Conservation (phyloP, 2,797 vertebrate genomes). For the Tinamus major region DNA sequence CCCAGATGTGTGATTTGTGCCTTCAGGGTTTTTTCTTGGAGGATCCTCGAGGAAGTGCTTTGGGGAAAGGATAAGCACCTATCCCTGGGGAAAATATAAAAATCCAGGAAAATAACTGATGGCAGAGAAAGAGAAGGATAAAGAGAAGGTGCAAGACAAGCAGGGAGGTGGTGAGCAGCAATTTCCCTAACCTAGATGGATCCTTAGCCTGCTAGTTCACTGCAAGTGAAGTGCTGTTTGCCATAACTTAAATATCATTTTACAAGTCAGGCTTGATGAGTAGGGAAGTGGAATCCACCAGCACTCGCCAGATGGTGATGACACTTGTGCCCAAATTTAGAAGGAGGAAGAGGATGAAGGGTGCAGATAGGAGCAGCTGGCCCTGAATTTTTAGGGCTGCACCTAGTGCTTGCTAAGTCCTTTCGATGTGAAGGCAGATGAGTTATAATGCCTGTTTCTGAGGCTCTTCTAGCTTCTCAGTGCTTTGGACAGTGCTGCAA, state of each 20-base stretch:
- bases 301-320: background rate
- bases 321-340: background rate
- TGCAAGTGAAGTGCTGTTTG: background rate
- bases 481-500: background rate
- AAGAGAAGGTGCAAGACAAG: background rate
- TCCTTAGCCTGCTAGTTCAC: background rate
- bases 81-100: background rate
- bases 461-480: background rate
- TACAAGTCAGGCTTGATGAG: rapidly evolving
- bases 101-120: background rate
- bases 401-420: rapidly evolving
- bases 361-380: background rate
- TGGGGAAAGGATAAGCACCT: background rate
- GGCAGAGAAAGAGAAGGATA: background rate
- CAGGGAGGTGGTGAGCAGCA: background rate
- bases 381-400: background rate
- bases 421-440: background rate
- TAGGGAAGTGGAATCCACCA: background rate
- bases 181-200: background rate
- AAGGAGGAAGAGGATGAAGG: background rate
- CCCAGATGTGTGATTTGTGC: background rate
- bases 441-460: too few relatives aligned
- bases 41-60: background rate
- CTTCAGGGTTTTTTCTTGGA: background rate
- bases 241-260: background rate